Percentiles rank a stretch among this genome's conserved stretches.
Evolutionary conservation across 1,140 invertebrate genomes (phyloP).

Genomic region (Holcopasites calliopsidis): DNA sequence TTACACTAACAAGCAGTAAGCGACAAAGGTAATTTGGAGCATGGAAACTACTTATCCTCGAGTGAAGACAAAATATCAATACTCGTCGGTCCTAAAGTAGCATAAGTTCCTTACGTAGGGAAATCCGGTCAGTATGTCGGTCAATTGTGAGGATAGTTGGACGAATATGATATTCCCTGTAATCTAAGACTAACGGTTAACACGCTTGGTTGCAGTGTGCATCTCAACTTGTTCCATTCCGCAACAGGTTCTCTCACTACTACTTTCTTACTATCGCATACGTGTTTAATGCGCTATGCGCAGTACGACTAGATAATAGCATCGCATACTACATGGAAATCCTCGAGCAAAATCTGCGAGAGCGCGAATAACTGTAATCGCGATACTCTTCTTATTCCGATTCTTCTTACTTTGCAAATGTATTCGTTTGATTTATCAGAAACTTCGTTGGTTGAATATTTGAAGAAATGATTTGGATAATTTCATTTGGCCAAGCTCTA

Average conservation of each 20-base stretch:
- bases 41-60: too few species aligned
- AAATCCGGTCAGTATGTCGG: conserved; percentile 6
- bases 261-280: background rate
- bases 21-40: too few species aligned
- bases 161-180: background rate
- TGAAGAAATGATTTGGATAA: background rate
- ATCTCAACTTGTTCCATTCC: conserved; percentile 21
- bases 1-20: too few species aligned
- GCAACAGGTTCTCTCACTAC: conserved; percentile 37
- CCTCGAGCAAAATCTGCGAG: background rate
- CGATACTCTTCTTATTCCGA: background rate
- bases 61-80: background rate
- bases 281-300: background rate
- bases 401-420: background rate
- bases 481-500: too few species aligned
- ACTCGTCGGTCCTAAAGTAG: background rate
- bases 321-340: background rate
- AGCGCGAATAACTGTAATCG: too few species aligned
- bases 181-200: conserved; percentile 43
- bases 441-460: background rate
- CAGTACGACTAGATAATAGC: background rate
- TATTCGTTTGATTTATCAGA: background rate
- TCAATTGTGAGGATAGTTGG: background rate
- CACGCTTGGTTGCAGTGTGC: conserved; percentile 10
- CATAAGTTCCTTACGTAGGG: too few species aligned